Evolutionary conservation across 2,888 invertebrate genomes (phyloP), one percentile per base, ranked within the genome.

Genomic region (Cecidostiba fungosa): DNA sequence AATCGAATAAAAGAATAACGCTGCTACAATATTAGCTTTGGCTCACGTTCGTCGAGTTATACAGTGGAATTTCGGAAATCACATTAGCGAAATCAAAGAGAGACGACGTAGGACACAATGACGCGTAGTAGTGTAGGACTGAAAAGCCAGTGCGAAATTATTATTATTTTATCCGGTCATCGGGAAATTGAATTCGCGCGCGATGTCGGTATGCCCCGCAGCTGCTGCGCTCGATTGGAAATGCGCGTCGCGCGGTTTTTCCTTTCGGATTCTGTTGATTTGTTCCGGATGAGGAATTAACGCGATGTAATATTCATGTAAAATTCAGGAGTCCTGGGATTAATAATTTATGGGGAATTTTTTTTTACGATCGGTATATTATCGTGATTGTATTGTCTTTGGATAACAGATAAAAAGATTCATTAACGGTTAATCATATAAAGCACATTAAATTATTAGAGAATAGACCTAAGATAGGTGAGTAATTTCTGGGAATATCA

Each of bases 71-170:
- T 70, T 50, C 76, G 23, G 50, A 82, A 82, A 82, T 82, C 50
- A 69, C 69, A 82, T 82, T 76, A 69, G 76, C 50, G 50, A 69
- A 82, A 76, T 82, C 76, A 82, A 76, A 62, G 39, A 26, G 36
- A 32, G 50, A 19, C 23, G 62, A 5, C 19, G 19, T 3, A n/a
- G 5, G n/a, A 54, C n/a, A 54, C 54, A 54, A 50, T 50, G 50
- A 4, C 3, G 73, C 36, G 73, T 47, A 62, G 74, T 62, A 43
- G 19, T 4, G 19, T 32, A 62, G 26, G 19, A 19, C 6, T 8
- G 69, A 70, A 39, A 32, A 59, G 36, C 59, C 23, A 14, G 16
- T 6, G 32, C 1, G 62, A 26, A 77, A 70, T 82, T 77, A 77
- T 82, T 69, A 77, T 77, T 70, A 82, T 77, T 82, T 82, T 69